A percentile compares a stretch with the other conserved stretches of the same genome.
phyloP scores from a whole-genome alignment of 2,888 invertebrate species.

The Himalopsyche japonica region DNA sequence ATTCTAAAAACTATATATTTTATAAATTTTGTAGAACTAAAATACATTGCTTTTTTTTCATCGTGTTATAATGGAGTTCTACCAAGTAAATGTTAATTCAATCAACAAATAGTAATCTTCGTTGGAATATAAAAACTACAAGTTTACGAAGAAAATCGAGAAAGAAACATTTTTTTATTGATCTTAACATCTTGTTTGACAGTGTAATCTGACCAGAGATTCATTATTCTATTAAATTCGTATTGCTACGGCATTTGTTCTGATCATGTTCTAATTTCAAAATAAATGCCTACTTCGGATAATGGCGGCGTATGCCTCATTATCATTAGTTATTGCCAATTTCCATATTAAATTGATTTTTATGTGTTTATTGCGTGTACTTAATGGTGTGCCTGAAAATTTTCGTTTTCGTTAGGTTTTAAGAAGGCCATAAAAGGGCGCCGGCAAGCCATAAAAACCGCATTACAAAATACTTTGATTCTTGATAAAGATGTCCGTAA shows the following conservation, averaged over 20 bases:
- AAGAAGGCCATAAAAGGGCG: neutral
- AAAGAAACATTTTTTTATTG: neutral
- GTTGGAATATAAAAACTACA: too few species aligned
- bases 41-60: too few species aligned
- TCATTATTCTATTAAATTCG: neutral
- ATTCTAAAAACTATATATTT: too few species aligned
- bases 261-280: neutral
- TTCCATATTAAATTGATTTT: neutral
- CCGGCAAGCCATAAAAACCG: neutral
- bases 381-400: neutral
- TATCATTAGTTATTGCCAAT: neutral
- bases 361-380: neutral
- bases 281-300: neutral
- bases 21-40: too few species aligned
- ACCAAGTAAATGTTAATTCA: too few species aligned
- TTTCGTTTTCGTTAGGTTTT: neutral
- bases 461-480: neutral
- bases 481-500: neutral
- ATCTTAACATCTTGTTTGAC: neutral
- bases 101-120: too few species aligned
- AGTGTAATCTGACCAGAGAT: neutral
- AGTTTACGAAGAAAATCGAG: too few species aligned
- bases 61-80: too few species aligned
- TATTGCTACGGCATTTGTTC: neutral
- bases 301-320: neutral